Evolutionary conservation across 2,113 vertebrate genomes (phyloP), one percentile per base, ranked within the genome.

Genomic region (Paradoxurus hermaphroditus): DNA sequence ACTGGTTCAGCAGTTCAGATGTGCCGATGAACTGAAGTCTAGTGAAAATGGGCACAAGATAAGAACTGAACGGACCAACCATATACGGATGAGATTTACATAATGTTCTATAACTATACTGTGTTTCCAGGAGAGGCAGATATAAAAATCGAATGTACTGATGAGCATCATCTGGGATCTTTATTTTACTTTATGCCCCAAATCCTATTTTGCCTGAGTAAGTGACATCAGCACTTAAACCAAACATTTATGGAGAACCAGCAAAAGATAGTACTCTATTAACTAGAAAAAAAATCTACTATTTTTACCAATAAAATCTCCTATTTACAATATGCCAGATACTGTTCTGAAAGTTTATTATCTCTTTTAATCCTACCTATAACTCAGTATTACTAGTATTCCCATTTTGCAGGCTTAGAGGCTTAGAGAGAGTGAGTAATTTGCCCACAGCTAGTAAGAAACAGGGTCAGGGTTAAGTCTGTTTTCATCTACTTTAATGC

Each of bases 391-490:
- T 87, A 67, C 34, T 59, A 63, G 56, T 10, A 90, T 92, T 90
- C 18, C 39, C 16, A 94, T 82, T 72, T 83, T 65, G 81, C 0
- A 78, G 25, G 2, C 4, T 49, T 93, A 53, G 25, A 78, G 29
- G 29, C n/a, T 86, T 94, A 82, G 67, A 90, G n/a, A 85, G 29
- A 8, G 89, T 95, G 62, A 93, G 39, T 77, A 91, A 90, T 56
- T 94, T 95, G 15, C 41, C 59, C 16, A 90, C 9, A 96, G 65
- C n/a, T 92, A 53, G 83, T 89, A 91, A 91, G 16, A 89, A 65
- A 73, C n/a, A 83, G 36, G 15, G 39, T 31, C 53, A 68, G 1
- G 11, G 56, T 95, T 95, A 84, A 84, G 39, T 86, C n/a, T 95
- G 36, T 78, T 94, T 90, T 68, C 41, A 87, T 90, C n/a, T 59